Evolutionary conservation across 2,888 invertebrate genomes (phyloP).

Genomic region (Nectonema munidae): DNA sequence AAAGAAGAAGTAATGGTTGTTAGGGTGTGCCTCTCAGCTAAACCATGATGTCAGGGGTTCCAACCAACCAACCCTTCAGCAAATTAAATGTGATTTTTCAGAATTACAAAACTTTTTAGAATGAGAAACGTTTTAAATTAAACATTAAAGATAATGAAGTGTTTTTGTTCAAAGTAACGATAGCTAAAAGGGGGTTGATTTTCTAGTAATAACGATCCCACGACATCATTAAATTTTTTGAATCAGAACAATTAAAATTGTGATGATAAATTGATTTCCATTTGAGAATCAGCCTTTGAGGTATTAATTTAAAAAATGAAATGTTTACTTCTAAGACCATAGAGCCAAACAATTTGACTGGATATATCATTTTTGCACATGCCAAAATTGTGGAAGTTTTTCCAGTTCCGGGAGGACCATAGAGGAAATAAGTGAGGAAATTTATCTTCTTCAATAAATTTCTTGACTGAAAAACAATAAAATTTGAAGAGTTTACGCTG

Average conservation of each 20-base stretch:
- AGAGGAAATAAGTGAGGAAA: conserved; percentile 75
- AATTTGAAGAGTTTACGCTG: neutral
- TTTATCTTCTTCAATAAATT: conserved; percentile 49
- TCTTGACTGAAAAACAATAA: conserved; percentile 25
- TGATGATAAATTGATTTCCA: conserved; percentile 17
- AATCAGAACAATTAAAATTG: neutral
- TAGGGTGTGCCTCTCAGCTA: too few species aligned
- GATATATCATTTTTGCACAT: conserved; percentile 61
- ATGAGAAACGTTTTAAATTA: too few species aligned
- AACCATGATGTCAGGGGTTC: too few species aligned
- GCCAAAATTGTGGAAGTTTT: conserved; percentile 91
- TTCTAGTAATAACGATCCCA: too few species aligned
- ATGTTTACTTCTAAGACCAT: conserved; percentile 37
- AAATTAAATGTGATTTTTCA: too few species aligned
- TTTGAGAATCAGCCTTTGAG: neutral
- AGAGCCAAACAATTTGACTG: conserved; percentile 52
- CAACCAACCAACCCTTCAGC: too few species aligned
- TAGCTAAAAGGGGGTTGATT: too few species aligned
- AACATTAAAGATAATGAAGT: too few species aligned
- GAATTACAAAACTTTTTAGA: too few species aligned
- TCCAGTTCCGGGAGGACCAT: conserved; percentile 90
- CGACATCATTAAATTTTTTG: conserved; percentile 10
- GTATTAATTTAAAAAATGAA: neutral
- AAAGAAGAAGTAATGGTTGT: too few species aligned
- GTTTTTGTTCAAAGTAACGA: too few species aligned